phyloP scores from a whole-genome alignment of 2,797 vertebrate genomes.

The Numenius phaeopus region DNA sequence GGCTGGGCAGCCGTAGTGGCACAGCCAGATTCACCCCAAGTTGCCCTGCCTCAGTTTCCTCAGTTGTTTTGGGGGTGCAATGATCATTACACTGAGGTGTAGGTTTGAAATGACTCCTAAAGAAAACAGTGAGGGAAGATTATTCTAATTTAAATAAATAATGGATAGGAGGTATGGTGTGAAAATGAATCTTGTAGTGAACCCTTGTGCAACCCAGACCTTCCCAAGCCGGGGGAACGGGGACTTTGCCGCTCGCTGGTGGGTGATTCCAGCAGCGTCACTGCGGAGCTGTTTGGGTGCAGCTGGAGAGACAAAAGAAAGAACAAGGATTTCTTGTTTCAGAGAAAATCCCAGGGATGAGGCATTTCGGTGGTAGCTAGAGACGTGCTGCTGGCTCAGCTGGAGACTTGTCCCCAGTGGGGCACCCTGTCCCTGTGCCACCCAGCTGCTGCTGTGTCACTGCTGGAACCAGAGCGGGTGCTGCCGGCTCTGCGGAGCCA shows the following conservation, averaged over 20 bases:
- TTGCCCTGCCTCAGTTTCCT: not conserved
- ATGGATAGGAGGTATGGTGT: accelerated
- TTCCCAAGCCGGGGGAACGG: not conserved
- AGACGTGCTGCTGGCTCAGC: not conserved
- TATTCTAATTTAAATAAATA: not conserved
- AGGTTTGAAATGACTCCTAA: not conserved
- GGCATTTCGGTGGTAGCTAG: not conserved
- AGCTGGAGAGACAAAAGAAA: not conserved
- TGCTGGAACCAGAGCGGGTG: not conserved
- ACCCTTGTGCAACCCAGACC: too few relatives aligned
- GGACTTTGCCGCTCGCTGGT: accelerated
- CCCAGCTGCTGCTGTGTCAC: not conserved
- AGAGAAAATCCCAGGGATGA: not conserved
- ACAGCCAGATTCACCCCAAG: not conserved
- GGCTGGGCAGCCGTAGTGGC: not conserved
- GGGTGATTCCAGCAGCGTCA: not conserved
- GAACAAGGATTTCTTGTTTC: not conserved
- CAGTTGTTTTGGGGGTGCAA: accelerated
- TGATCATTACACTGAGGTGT: not conserved
- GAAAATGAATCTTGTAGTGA: not conserved
- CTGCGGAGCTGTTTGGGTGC: not conserved
- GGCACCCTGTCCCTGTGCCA: not conserved
- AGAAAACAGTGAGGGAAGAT: accelerated
- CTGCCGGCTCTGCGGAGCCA: not conserved
- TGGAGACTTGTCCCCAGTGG: too few relatives aligned